Conservation (phyloP, 2,113 vertebrate species). For the Brienomyrus brachyistius region DNA sequence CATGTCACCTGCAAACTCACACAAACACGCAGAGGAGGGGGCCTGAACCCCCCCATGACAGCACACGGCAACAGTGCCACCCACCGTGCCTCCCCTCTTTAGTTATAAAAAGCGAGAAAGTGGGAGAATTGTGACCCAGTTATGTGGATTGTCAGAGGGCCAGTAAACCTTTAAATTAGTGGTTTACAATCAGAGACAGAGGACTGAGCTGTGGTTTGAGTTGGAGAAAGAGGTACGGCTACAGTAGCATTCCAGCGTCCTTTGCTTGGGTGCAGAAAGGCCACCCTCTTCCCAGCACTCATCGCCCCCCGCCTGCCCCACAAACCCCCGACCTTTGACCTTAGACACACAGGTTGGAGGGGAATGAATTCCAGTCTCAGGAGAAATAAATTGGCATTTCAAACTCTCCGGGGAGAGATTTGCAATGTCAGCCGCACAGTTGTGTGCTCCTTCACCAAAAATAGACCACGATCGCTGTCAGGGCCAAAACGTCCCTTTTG, state of each 20-base stretch:
- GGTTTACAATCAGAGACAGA: not conserved
- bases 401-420: slow-evolving; percentile 3
- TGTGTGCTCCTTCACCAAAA: not conserved
- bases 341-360: not conserved
- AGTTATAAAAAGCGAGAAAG: not conserved
- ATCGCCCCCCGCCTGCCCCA: not conserved
- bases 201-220: not conserved
- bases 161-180: not conserved
- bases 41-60: not conserved
- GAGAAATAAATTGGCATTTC: not conserved
- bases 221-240: not conserved
- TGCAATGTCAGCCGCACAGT: not conserved
- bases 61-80: not conserved
- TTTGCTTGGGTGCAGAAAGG: not conserved
- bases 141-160: not conserved
- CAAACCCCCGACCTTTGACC: not conserved
- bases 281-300: not conserved
- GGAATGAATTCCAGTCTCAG: not conserved
- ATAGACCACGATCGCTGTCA: not conserved
- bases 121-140: not conserved
- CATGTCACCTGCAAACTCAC: not conserved
- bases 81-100: not conserved
- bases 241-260: not conserved
- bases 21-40: not conserved
- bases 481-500: not conserved